Percentiles rank a stretch among this genome's conserved stretches.
Evolutionary conservation across 2,113 vertebrate genomes (phyloP).

Genomic region (Plecturocebus donacophilus): DNA sequence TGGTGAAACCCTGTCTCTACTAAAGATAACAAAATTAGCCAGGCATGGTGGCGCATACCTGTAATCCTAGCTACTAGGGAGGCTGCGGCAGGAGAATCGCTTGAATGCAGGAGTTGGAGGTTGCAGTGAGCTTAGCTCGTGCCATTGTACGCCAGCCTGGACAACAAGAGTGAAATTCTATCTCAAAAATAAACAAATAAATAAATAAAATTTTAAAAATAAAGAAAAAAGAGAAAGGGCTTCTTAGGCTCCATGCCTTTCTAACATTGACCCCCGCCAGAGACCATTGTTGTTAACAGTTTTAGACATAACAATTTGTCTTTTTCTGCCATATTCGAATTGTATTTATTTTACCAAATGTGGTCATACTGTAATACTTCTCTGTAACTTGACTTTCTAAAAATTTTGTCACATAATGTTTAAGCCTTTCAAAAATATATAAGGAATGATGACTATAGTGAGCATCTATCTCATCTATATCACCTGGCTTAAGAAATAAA

Average conservation of each 20-base stretch:
- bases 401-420: not conserved
- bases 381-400: conserved; percentile 9
- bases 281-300: not conserved
- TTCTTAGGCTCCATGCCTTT: not conserved
- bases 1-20: not conserved
- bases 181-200: too few relatives aligned
- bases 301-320: not conserved
- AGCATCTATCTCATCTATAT: not conserved
- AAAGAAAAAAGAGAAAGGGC: not conserved
- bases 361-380: not conserved
- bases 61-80: not conserved
- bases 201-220: not conserved
- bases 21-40: not conserved
- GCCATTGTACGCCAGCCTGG: not conserved
- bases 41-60: not conserved
- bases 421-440: conserved; percentile 30
- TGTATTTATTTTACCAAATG: conserved; percentile 44
- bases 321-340: conserved; percentile 42
- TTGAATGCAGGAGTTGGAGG: not conserved
- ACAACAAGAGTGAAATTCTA: not conserved
- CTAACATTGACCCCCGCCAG: not conserved
- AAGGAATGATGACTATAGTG: not conserved
- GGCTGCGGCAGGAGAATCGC: not conserved
- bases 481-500: conserved; percentile 35
- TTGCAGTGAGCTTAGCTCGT: not conserved